phyloP scores from a whole-genome alignment of 2,888 invertebrate genomes.

The Hyles lineata region DNA sequence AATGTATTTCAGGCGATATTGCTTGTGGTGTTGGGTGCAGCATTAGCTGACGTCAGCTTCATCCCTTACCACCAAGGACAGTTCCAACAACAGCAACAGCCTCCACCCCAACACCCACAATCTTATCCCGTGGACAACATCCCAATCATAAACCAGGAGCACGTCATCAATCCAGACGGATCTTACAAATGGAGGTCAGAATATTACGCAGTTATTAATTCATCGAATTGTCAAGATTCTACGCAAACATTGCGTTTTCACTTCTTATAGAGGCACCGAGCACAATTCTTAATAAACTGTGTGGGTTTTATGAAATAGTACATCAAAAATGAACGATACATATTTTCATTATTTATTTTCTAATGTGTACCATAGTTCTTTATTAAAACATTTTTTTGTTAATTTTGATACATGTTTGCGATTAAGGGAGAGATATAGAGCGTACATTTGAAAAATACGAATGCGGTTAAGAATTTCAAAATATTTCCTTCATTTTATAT shows the following conservation, averaged over 20 bases:
- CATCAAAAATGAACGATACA: neutral
- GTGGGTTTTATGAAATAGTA: neutral
- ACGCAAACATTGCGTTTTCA: slow-evolving; percentile 7
- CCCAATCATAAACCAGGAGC: slow-evolving; percentile 88
- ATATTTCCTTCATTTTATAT: too few species aligned
- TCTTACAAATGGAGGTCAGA: slow-evolving; percentile 84
- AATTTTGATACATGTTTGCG: neutral
- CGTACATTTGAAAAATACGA: too few species aligned
- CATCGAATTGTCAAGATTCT: slow-evolving; percentile 6
- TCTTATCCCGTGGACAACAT: slow-evolving; percentile 84
- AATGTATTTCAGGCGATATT: slow-evolving; percentile 4
- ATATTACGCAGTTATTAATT: slow-evolving; percentile 20
- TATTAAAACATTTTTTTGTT: neutral
- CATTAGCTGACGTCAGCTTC: slow-evolving; percentile 67
- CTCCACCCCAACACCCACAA: slow-evolving; percentile 57
- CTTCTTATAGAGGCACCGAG: neutral
- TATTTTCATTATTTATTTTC: neutral
- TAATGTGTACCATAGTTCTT: neutral
- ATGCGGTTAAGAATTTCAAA: too few species aligned
- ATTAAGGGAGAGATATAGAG: too few species aligned
- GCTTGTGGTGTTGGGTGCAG: slow-evolving; percentile 32
- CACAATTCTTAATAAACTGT: neutral
- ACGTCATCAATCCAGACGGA: slow-evolving; percentile 88
- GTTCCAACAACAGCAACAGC: slow-evolving; percentile 54
- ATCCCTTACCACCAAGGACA: slow-evolving; percentile 60